These are phyloP conservation scores for Enteromius thamalakanensis DNA, from an alignment of 2,797 vertebrate species.

Conservation along the genomic window DNA sequence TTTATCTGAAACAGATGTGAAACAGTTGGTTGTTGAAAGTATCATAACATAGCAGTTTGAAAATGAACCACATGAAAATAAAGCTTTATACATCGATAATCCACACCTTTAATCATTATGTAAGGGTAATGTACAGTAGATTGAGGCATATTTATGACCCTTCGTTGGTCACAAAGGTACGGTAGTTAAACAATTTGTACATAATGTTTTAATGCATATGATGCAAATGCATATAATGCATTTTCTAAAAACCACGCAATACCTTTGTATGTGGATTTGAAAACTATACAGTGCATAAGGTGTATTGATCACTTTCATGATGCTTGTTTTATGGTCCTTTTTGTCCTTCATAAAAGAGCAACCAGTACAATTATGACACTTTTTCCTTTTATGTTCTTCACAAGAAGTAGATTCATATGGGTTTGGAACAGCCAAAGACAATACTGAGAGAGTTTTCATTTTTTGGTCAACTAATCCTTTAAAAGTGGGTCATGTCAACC, in stretches of 20 bases:
- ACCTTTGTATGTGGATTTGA: not conserved
- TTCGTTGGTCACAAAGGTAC: not conserved
- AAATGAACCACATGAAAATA: not conserved
- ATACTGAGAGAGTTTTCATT: not conserved
- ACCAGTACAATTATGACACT: not conserved
- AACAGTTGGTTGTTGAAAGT: not conserved
- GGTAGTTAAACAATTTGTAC: not conserved
- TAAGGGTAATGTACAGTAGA: not conserved
- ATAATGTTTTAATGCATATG: not conserved
- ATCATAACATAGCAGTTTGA: not conserved
- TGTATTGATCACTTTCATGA: not conserved
- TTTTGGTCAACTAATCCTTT: not conserved
- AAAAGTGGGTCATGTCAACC: not conserved
- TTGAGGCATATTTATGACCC: fast-evolving
- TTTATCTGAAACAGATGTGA: conserved; percentile 8
- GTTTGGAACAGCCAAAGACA: not conserved
- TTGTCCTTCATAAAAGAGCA: not conserved
- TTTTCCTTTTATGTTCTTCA: not conserved
- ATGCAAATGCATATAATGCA: too few species aligned
- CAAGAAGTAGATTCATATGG: not conserved
- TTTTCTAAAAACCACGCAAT: not conserved
- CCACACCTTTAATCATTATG: not conserved
- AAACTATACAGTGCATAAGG: not conserved
- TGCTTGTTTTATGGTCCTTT: not conserved
- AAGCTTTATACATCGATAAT: not conserved